Evolutionary conservation across 2,113 vertebrate species (phyloP), one percentile per base, ranked within the genome.

Genomic region (Pipra filicauda): DNA sequence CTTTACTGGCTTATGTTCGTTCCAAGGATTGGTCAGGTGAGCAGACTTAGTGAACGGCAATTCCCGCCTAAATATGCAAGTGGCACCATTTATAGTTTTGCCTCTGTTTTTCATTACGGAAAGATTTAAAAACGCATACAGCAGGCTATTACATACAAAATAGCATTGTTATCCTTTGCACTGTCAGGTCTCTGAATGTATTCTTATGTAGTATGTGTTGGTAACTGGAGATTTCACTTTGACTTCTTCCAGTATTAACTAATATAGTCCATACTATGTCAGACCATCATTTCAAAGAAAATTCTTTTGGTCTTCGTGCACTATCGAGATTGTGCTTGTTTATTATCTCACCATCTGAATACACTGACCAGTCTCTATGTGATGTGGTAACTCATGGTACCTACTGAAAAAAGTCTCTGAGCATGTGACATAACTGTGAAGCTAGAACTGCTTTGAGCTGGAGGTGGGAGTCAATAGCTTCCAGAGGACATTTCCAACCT

Each of bases 1-100:
- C 94, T 99, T 99, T 64, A 99, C 99, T 5, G 99, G 99, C 77
- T 99, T 99, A 97, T 99, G 98, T 97, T 99, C 99, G 5, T 99
- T 99, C 99, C 99, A 99, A 83, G 99, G 98, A 97, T 99, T 99
- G 88, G 98, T 98, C 95, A 99, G 98, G 92, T 99, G 99, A 95
- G 99, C 98, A 3, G 99, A 99, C 96, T 99, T 99, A 8, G 99
- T 99, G 97, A 99, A 99, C 4, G 99, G 99, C 80, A 99, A 98
- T 95, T 99, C 99, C 82, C 99, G 98, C 97, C 99, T 99, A 97
- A 94, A 97, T 39, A 92, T 64, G 97, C 72, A 97, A 98, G 90
- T 57, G 84, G 46, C 46, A 95, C 39, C 64, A 91, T 82, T 97
- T 96, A 95, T 2, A 87, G 64, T 51, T 96, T 88, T 61, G 49